Evolutionary conservation across 2,113 vertebrate species (phyloP), one percentile per base, ranked within the genome.

Genomic region (Cisticola juncidis): DNA sequence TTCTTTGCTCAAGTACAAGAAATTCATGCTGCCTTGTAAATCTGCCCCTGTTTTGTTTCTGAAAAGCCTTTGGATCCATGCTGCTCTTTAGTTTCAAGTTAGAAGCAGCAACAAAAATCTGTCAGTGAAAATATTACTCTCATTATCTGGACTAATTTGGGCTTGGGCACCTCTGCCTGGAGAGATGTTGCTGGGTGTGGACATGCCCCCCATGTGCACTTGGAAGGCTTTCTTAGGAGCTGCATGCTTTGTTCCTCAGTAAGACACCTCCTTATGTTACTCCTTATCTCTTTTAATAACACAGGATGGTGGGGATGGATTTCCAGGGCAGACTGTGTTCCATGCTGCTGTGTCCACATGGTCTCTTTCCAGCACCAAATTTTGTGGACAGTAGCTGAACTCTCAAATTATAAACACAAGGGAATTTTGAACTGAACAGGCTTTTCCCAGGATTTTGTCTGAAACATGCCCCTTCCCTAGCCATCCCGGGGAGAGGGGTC

Each of bases 121-220:
- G 16, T 24, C 48, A 77, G 47, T 18, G 31, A 42, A 73, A 74
- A 42, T 44, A 31, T 19, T 65, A 8, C 16, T 69, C 1, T 50
- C 7, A 4, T 82, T 82, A 28, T 54, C 10, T 70, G 38, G 29
- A 40, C 35, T 81, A 36, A 47, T 92, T 23, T 70, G 44, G 35
- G 5, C 23, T 23, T 70, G 44, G 35, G 5, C 23, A 22, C 17
- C 14, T 80, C 68, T 77, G 25, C 26, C 2, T 16, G 62, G 33
- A 61, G 50, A 18, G 58, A 9, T 14, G 15, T 35, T 77, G 48
- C 19, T 23, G 23, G 42, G 50, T 70, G 51, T 70, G 16, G 58
- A 23, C 15, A n/a, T 31, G 13, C 2, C 36, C 11, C 11, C 36
- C 16, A 2, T 1, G 12, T 11, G 16, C 35, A 6, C 58, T 51